Percentiles rank a stretch among this genome's conserved stretches.
Conservation (phyloP, 2,113 vertebrate species). For the Gymnogyps californianus region DNA sequence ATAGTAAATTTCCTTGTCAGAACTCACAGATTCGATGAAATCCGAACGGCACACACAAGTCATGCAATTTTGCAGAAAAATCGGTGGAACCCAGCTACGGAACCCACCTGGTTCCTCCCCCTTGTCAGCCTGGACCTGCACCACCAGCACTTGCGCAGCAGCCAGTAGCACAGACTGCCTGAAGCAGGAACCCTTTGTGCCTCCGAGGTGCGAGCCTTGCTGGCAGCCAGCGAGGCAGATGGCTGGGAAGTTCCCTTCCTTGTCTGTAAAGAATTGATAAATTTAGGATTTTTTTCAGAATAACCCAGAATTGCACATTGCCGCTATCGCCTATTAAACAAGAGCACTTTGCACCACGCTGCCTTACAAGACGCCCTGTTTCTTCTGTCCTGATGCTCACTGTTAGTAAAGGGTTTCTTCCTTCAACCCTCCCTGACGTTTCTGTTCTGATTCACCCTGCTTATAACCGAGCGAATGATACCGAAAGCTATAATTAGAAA, state of each 20-base stretch:
- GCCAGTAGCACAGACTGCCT: neutral
- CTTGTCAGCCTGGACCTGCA: neutral
- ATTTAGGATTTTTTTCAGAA: neutral
- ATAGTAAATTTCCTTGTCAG: neutral
- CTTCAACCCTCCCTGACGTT: neutral
- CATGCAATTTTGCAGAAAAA: neutral
- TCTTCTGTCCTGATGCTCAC: neutral
- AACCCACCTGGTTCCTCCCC: neutral
- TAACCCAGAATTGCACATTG: neutral
- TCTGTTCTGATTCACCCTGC: constrained; percentile 34
- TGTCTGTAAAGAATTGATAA: neutral
- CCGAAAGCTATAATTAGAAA: constrained; percentile 25
- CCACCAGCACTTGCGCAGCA: neutral
- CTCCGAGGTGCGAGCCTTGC: neutral
- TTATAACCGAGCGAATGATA: neutral
- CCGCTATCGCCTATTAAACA: neutral
- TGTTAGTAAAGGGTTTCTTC: neutral
- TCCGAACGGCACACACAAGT: accelerated
- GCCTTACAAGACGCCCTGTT: neutral
- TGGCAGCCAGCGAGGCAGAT: neutral
- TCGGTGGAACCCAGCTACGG: neutral
- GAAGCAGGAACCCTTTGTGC: neutral
- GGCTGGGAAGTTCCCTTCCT: neutral
- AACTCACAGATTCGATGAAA: neutral
- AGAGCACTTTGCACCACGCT: accelerated